Evolutionary conservation across 2,888 invertebrate species (phyloP), one percentile per base, ranked within the genome.

Genomic region (Cryptophagus acutangulus): DNA sequence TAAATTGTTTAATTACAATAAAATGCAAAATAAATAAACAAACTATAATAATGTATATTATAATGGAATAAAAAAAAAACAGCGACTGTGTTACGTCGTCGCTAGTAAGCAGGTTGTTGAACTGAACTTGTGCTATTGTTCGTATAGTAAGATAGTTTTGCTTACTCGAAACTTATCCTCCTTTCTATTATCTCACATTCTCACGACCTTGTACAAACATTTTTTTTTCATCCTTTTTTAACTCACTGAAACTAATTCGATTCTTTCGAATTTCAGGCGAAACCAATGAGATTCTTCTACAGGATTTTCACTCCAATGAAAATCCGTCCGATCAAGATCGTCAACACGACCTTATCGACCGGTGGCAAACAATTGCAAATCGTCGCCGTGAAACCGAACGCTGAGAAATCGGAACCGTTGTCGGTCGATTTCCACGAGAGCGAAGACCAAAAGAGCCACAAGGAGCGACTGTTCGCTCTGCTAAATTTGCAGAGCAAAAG

Each of bases 241-340:
- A n/a, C n/a, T n/a, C n/a, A n/a, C n/a, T n/a, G n/a, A n/a, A n/a
- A n/a, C n/a, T n/a, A n/a, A n/a, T n/a, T n/a, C n/a, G n/a, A 31
- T 39, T 48, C 41, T 48, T 24, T 39, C 38, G 53, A 55, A 50
- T 57, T 58, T 17, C 69, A 82, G 82, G 71, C 73, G 30, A 75
- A 76, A 38, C 82, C 82, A 9, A 75, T 82, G 75, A 68, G 76
- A 41, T 79, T 82, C 61, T 78, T 75, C 64, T 82, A 81, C 62
- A 73, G 78, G 30, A 79, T 82, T 48, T 70, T 70, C 58, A 68
- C 64, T 1, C 69, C 67, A 1, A 48, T 66, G 52, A 37, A 37
- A 10, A 61, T 69, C 18, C 59, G 59, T 46, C 69, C 69, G 2
- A 68, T 69, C 42, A 65, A 63, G 51, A 69, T 69, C 39, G 60